Conservation (phyloP, 2,113 vertebrate species). For the Tretioscincus oriximinensis region DNA sequence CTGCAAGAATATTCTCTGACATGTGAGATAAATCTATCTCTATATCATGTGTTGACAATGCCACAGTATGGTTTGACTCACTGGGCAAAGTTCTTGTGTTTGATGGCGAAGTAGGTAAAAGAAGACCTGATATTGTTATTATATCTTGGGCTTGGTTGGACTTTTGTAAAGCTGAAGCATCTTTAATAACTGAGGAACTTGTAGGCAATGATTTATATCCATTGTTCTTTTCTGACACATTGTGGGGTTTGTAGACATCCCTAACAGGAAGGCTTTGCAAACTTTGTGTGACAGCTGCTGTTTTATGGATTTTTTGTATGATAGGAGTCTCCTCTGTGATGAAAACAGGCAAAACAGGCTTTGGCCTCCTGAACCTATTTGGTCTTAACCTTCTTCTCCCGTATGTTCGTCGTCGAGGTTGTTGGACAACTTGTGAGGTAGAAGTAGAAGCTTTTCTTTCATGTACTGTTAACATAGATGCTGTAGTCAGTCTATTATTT, state of each 20-base stretch:
- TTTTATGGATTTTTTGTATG: background rate
- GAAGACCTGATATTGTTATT: background rate
- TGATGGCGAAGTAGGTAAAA: background rate
- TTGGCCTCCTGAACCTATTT: conserved; percentile 71
- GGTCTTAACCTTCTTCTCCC: conserved; percentile 70
- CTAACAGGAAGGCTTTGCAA: background rate
- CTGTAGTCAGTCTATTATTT: background rate
- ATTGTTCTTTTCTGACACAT: background rate
- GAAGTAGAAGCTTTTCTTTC: conserved; percentile 36
- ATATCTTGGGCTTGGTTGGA: background rate
- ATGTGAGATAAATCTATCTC: background rate
- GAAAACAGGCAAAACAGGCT: background rate
- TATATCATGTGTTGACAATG: conserved; percentile 4
- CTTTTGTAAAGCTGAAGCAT: conserved; percentile 28
- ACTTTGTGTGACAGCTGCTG: conserved; percentile 6
- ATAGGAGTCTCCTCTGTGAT: background rate
- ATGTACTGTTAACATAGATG: background rate
- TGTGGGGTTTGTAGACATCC: background rate
- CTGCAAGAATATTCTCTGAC: background rate
- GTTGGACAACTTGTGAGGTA: conserved; percentile 38
- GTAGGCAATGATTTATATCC: background rate
- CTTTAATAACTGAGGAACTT: conserved; percentile 28
- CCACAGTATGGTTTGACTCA: background rate
- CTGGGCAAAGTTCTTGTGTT: background rate
- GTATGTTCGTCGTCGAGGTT: conserved; percentile 68